Evolutionary conservation across 2,888 invertebrate genomes (phyloP).

Genomic region (Creontiades dilutus): DNA sequence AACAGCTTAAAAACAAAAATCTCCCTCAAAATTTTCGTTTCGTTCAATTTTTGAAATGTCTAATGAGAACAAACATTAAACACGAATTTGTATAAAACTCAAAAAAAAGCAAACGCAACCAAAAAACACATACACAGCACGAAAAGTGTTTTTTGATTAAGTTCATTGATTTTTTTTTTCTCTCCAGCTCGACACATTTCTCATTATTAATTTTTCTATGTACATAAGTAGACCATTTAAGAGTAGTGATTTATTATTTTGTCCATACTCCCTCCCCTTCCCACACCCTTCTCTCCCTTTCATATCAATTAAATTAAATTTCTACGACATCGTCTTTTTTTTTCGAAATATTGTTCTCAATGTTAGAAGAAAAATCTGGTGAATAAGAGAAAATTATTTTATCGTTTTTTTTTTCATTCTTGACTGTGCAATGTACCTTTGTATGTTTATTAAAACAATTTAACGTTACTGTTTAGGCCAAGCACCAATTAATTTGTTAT

Average conservation of each 20-base stretch:
- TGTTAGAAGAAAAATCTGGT: neutral
- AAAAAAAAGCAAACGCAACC: neutral
- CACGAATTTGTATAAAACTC: conserved; percentile 21
- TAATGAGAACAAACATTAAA: neutral
- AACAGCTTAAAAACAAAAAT: neutral
- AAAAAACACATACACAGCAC: conserved; percentile 6
- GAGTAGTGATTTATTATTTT: conserved; percentile 43
- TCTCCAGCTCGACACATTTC: neutral
- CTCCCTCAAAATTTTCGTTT: neutral
- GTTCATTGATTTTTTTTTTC: neutral
- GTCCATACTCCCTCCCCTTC: neutral
- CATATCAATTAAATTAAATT: conserved; percentile 29
- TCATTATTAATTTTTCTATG: neutral
- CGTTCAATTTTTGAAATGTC: neutral
- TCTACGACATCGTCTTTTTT: neutral
- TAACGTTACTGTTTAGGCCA: neutral
- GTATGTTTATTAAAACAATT: neutral
- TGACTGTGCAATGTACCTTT: conserved; percentile 6
- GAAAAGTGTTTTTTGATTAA: neutral
- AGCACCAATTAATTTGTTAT: conserved; percentile 3
- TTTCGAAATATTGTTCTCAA: neutral
- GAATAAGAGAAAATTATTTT: neutral
- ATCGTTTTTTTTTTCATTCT: neutral
- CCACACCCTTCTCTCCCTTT: neutral
- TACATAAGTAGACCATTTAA: conserved; percentile 46